Base-by-base conservation (phyloP, 2,888 invertebrate species). In the Microdon myrmicae region DNA sequence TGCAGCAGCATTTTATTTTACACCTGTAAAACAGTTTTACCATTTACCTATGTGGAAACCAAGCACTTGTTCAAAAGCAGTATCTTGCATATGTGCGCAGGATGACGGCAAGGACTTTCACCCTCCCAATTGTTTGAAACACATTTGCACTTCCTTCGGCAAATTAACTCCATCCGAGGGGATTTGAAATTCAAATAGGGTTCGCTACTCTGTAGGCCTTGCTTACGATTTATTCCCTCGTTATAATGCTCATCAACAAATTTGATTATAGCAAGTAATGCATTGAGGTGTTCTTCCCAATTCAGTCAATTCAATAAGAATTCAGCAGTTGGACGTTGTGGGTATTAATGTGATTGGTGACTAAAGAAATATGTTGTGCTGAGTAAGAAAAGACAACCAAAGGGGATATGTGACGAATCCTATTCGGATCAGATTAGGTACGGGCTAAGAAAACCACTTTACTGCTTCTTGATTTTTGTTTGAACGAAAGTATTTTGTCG, bases 171-270 rank as follows among this genome's bases (percentile, higher is more conserved):
- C 25, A 34, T n/a, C 38, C 56, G 29, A 45, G 25, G 16, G 32
- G 43, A 64, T 64, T 64, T 58, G 58, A 58, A 64, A 31, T 64
- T 64, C 51, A 64, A 64, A 61, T 64, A 45, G 39, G 20, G 41
- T 41, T 58, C 32, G 26, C 26, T 43, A 53, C 38, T 45, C 49
- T 34, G 35, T 53, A 58, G 43, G 45, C 64, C 38, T 45, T n/a
- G 45, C 31, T 48, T 38, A 47, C 53, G 64, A 58, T 58, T 64
- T 58, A 64, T 48, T 41, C 64, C 51, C 56, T 58, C 43, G 48
- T 58, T 51, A 53, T 56, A 58, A 51, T 45, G 49, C 51, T 56
- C 56, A 56, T 56, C 49, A 45, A 55, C 41, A 41, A 61, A 39
- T 49, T 43, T 47, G 43, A 41, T 47, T 22, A 44, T 32, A 16